A percentile compares a stretch with the other conserved stretches of the same genome.
These are phyloP conservation scores for Bursaphelenchus okinawaensis DNA, from an alignment of 2,888 invertebrate genomes.

Conservation along the genomic window DNA sequence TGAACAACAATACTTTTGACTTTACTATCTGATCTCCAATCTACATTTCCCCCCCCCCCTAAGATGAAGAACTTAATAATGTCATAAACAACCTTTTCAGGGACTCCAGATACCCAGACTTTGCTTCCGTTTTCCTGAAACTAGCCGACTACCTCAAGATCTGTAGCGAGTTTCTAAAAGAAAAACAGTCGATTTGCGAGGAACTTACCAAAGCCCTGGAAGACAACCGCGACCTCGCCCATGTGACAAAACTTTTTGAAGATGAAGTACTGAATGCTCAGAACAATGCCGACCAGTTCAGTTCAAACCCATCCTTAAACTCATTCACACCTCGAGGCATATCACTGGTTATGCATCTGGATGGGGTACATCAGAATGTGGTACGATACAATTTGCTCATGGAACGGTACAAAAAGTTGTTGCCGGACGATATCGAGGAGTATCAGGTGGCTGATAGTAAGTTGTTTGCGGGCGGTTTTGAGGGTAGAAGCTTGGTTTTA, in stretches of 20 bases:
- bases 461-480: conserved; percentile 1
- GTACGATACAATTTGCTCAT: conserved; percentile 49
- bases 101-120: conserved; percentile 39
- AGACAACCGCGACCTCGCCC: conserved; percentile 50
- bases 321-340: background rate
- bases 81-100: conserved; percentile 26
- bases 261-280: background rate
- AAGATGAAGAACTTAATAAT: too few relatives aligned
- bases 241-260: conserved; percentile 33
- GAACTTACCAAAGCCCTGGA: conserved; percentile 35
- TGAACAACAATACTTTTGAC: too few relatives aligned
- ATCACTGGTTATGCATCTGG: conserved; percentile 29
- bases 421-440: conserved; percentile 32
- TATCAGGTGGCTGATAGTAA: conserved; percentile 24
- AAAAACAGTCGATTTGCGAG: conserved; percentile 36
- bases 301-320: background rate
- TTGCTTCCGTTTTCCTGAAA: conserved; percentile 34
- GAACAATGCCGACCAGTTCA: background rate
- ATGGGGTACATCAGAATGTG: conserved; percentile 33
- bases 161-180: conserved; percentile 38
- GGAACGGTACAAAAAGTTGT: conserved; percentile 39
- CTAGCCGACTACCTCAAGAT: conserved; percentile 46
- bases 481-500: too few relatives aligned
- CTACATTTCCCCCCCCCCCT: too few relatives aligned
- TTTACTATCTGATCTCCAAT: too few relatives aligned